Evolutionary conservation across 2,113 vertebrate genomes (phyloP), one percentile per base, ranked within the genome.

Genomic region (Istiophorus platypterus): DNA sequence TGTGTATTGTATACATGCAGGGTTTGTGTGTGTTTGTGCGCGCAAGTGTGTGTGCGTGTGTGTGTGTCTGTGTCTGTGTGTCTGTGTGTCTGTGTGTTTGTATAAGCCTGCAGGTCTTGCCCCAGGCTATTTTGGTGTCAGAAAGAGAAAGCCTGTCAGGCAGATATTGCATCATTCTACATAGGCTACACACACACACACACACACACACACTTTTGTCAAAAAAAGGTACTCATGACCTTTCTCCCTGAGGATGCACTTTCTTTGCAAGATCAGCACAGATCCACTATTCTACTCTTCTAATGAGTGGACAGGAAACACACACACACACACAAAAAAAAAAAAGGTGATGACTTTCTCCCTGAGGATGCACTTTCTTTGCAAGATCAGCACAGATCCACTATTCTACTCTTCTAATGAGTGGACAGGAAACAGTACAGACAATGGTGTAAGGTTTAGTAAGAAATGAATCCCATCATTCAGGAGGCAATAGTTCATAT

Each of bases 331-430:
- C 54, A 67, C 37, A 31, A 22, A 58, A 26, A 58, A 65, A 77
- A 85, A 72, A 80, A 47, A 47, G 72, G 17, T 49, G 85, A 14
- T 81, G 74, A 73, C 56, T 54, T 64, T 79, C 37, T 92, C 89
- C 90, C 91, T 22, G 76, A 72, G 89, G 91, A 88, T 31, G 24
- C 84, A 91, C 86, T 89, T 84, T 90, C 77, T 83, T 85, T 85
- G 72, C 41, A 80, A 81, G 86, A 75, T 85, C 76, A 72, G 78
- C 80, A 84, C 65, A 62, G 69, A 77, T 78, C 71, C 75, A 34
- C n/a, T n/a, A n/a, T n/a, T n/a, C n/a, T n/a, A 83, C 52, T 89
- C 66, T 76, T 62, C 29, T 91, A 92, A 92, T 92, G 84, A 90
- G 91, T 67, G 57, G 70, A 84, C 80, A 64, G 67, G 61, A 90